phyloP scores from a whole-genome alignment of 2,113 vertebrate species.

The Neogobius melanostomus region DNA sequence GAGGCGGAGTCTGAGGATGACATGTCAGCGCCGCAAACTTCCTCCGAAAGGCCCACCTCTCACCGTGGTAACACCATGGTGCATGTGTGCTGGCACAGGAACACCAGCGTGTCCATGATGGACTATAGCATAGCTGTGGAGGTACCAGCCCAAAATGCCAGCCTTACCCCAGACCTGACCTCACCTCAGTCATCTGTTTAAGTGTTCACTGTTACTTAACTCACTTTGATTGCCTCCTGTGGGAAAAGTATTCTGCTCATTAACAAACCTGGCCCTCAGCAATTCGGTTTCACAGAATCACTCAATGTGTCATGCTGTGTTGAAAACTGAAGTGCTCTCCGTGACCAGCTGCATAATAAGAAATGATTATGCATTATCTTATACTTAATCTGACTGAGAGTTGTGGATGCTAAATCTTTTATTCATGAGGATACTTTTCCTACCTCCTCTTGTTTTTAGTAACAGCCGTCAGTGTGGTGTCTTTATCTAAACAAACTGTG shows the following conservation, averaged over 20 bases:
- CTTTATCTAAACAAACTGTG: slow-evolving; percentile 45
- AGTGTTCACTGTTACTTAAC: slow-evolving; percentile 46
- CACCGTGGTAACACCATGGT: slow-evolving; percentile 98
- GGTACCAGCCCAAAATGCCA: slow-evolving; percentile 79
- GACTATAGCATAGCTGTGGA: slow-evolving; percentile 97
- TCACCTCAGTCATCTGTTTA: slow-evolving; percentile 45
- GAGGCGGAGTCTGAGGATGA: slow-evolving; percentile 98
- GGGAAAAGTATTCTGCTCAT: slow-evolving; percentile 55
- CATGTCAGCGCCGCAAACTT: slow-evolving; percentile 83
- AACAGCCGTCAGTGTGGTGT: slow-evolving; percentile 28
- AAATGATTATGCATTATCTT: not conserved
- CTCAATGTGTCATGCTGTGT: not conserved
- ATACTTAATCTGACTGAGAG: not conserved
- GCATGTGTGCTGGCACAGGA: slow-evolving; percentile 99
- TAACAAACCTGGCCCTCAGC: not conserved
- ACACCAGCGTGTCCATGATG: slow-evolving; percentile 98
- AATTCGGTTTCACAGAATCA: not conserved
- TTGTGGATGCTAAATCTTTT: not conserved
- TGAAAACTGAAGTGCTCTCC: not conserved
- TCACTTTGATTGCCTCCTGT: slow-evolving; percentile 39
- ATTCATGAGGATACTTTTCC: slow-evolving; percentile 50
- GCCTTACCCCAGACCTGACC: slow-evolving; percentile 55
- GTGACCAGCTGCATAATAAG: not conserved
- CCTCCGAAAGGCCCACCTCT: slow-evolving; percentile 86
- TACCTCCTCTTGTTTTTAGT: slow-evolving; percentile 25